These are phyloP conservation scores for Bujurquina vittata DNA, from an alignment of 2,113 vertebrate species.

Conservation along the genomic window DNA sequence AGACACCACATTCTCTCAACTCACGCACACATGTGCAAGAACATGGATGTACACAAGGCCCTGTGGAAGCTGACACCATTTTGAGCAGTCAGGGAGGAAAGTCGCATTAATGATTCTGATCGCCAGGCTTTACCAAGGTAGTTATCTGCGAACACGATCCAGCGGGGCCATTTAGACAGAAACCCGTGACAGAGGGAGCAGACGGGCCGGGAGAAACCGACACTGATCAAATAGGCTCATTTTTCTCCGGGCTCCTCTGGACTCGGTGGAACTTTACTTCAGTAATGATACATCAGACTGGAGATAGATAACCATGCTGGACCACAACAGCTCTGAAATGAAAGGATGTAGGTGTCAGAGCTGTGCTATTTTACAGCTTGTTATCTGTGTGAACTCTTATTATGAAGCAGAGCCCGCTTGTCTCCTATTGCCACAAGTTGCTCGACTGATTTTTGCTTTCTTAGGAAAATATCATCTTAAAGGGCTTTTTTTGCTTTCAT, in stretches of 20 bases:
- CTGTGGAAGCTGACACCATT: conserved; percentile 70
- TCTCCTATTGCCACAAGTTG: neutral
- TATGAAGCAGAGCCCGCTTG: neutral
- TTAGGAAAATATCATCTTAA: neutral
- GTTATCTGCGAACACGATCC: conserved; percentile 61
- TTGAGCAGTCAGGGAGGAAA: conserved; percentile 67
- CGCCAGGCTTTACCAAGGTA: conserved; percentile 50
- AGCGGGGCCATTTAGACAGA: conserved; percentile 36
- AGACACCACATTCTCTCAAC: neutral
- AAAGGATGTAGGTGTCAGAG: conserved; percentile 12
- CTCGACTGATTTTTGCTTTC: neutral
- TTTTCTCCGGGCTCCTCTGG: conserved; percentile 43
- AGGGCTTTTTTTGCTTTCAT: neutral
- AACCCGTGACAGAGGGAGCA: conserved; percentile 34
- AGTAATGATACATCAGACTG: conserved; percentile 40
- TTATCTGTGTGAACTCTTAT: neutral
- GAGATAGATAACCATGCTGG: conserved; percentile 13
- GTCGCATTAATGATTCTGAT: conserved; percentile 76
- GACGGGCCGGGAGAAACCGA: conserved; percentile 34
- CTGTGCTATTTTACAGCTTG: conserved; percentile 6
- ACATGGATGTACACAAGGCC: neutral
- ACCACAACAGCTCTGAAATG: conserved; percentile 27
- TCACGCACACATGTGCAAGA: neutral
- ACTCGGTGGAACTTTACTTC: conserved; percentile 15
- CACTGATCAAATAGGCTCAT: conserved; percentile 48